Evolutionary conservation across 2,113 vertebrate species (phyloP), one percentile per base, ranked within the genome.

Genomic region (Rhagologus leucostigma): DNA sequence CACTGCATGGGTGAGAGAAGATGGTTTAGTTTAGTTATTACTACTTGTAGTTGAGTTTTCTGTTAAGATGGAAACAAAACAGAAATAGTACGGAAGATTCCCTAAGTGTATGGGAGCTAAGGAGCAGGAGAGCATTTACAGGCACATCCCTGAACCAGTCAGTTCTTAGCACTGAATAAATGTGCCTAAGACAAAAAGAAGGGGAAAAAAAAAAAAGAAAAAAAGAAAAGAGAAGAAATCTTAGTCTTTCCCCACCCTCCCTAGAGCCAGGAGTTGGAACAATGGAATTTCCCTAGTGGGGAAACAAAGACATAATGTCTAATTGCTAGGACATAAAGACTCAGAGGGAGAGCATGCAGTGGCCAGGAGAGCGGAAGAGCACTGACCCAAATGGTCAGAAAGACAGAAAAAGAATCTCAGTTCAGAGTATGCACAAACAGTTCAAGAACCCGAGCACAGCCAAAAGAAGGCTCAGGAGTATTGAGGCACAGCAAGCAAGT

Each of bases 61-160:
- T 90, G 94, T 92, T 95, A 92, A 97, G 95, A 92, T 94, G 92
- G 95, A 91, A 96, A 92, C 90, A 87, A 85, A 95, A 85, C 63
- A 96, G 78, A 79, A 94, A 65, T 42, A 71, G 49, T 17, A 68
- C 9, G 21, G 57, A 84, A 83, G 87, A 53, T 77, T 90, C n/a
- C 30, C 53, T 59, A 26, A n/a, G 60, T 2, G 3, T 26, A 41
- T 10, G 6, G 41, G 50, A 60, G 26, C n/a, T 47, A 46, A 39
- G n/a, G 70, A 69, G 20, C 49, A 52, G 37, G 22, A 47, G 10
- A 84, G 21, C 0, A 1, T 63, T 87, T 79, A 46, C 30, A 60
- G 50, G 46, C 63, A 74, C 21, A 23, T 80, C 46, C 22, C 68
- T 65, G 84, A 81, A 57, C 16, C 23, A 33, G 16, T 11, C 23